Conservation (phyloP, 2,888 invertebrate species). For the Margaritifera margaritifera region DNA sequence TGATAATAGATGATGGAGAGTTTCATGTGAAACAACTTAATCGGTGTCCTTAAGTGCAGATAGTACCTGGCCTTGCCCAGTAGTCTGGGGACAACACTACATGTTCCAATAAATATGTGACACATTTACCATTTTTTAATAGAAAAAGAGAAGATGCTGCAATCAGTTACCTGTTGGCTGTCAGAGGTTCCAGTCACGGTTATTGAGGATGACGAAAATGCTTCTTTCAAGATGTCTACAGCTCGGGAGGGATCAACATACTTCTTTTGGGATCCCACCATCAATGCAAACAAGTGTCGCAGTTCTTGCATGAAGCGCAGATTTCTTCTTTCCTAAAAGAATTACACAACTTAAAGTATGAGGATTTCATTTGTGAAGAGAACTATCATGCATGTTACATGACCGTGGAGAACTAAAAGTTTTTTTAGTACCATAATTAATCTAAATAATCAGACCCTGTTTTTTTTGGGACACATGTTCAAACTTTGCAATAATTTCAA, state of each 20-base stretch:
- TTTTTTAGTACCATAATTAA: no score
- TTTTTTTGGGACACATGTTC: no score
- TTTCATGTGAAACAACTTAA: no score
- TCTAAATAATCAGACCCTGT: no score
- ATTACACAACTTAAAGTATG: conserved; percentile 2
- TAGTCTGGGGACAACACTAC: background rate
- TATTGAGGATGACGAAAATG: conserved; percentile 66
- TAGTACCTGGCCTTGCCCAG: no score
- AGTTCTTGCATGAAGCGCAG: conserved; percentile 73
- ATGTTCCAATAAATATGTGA: background rate
- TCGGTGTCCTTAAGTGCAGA: no score
- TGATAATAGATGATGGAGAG: no score
- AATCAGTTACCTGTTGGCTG: conserved; percentile 68
- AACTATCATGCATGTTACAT: background rate
- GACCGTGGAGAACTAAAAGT: no score
- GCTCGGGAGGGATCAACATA: conserved; percentile 74
- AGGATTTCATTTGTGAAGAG: background rate
- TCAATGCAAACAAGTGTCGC: conserved; percentile 72
- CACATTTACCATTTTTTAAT: background rate
- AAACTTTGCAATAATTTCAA: no score
- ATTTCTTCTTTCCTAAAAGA: conserved; percentile 64
- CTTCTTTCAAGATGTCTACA: conserved; percentile 74
- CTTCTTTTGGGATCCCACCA: conserved; percentile 72
- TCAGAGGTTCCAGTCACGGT: conserved; percentile 64
- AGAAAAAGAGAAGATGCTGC: background rate